Evolutionary conservation across 2,888 invertebrate genomes (phyloP), one percentile per base, ranked within the genome.

Genomic region (Laspeyria flexula): DNA sequence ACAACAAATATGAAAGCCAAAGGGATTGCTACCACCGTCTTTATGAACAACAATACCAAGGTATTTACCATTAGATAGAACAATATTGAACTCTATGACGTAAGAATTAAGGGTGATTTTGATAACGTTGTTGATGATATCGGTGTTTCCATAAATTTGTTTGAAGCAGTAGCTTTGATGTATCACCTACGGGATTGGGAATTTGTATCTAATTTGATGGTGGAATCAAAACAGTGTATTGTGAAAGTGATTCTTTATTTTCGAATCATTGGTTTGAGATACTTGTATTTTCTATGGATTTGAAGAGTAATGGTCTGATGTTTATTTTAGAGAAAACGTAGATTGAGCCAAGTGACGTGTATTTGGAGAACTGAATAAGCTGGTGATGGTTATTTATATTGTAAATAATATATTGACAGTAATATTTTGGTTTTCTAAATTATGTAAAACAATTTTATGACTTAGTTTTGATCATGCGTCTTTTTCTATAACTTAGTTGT

Each of bases 181-280:
- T 78, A 77, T 76, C 63, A 69, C 75, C 75, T 68, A 65, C 69
- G 83, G 81, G 75, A 79, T 68, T 58, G 69, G 71, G 75, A 72
- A 73, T 77, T 75, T 73, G 64, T 67, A 71, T 71, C 56, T 81
- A 79, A 83, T 83, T 84, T 80, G 76, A 80, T 77, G 73, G 75
- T 68, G 60, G 71, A 73, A 72, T 79, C 79, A 77, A 77, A 80
- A 79, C 73, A 77, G 65, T 68, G 62, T 56, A 60, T 55, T 70
- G 60, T 63, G 50, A 31, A 30, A 53, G 54, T 38, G 53, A 66
- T 70, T 63, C 50, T 66, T 68, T 66, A 48, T 70, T 50, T 45
- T 52, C 29, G 35, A 44, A 64, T 66, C 62, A 55, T 44, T 47
- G 40, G 45, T 38, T 29, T 18, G 41, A 38, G 56, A 53, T 57